Conservation (phyloP, 1,140 invertebrate species). For the Pseudobourletiella spinata region DNA sequence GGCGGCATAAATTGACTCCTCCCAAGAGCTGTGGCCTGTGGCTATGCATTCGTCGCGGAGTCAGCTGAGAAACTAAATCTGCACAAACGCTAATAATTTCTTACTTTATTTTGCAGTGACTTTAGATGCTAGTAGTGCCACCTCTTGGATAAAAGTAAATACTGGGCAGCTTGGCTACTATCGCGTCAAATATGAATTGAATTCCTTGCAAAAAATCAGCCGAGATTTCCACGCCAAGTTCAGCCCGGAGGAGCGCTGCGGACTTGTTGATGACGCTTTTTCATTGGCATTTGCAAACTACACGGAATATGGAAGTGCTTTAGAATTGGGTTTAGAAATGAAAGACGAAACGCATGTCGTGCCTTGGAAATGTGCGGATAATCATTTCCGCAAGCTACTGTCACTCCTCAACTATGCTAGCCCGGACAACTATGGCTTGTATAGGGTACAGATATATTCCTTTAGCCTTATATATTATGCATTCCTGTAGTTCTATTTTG, state of each 20-base stretch:
- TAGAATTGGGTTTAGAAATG: constrained; percentile 42
- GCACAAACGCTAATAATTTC: too few species aligned
- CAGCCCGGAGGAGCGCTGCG: constrained; percentile 28
- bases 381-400: constrained; percentile 16
- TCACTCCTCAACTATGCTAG: constrained; percentile 1
- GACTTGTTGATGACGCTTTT: constrained; percentile 24
- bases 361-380: constrained; percentile 40
- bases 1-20: too few species aligned
- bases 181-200: constrained; percentile 64
- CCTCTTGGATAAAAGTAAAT: constrained; percentile 76
- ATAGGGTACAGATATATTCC: neutral
- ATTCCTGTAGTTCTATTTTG: too few species aligned
- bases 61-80: too few species aligned
- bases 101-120: too few species aligned
- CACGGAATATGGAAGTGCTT: constrained; percentile 34
- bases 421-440: constrained; percentile 8
- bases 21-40: too few species aligned
- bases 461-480: too few species aligned
- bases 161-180: constrained; percentile 77
- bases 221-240: neutral
- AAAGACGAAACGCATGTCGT: constrained; percentile 41
- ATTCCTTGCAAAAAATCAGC: constrained; percentile 9
- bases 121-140: too few species aligned
- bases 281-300: constrained; percentile 26
- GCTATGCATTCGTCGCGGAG: too few species aligned